Percentiles rank a stretch among this genome's conserved stretches.
phyloP scores from a whole-genome alignment of 2,113 vertebrate species.

The Sapayoa aenigma region DNA sequence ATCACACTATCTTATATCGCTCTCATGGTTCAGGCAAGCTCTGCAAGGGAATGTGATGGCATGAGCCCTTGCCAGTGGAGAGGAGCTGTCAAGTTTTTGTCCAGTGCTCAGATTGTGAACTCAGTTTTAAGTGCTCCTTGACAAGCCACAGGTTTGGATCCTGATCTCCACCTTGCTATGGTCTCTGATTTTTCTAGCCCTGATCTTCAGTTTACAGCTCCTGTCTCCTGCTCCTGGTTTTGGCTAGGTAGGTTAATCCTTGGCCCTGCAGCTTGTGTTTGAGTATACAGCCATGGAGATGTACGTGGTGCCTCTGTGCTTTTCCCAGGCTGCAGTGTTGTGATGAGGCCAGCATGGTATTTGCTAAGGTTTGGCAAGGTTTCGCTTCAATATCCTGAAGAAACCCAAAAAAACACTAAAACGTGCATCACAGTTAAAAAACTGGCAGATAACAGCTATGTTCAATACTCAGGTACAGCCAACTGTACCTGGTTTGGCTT shows the following conservation, averaged over 20 bases:
- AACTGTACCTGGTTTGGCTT: neutral
- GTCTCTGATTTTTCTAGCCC: neutral
- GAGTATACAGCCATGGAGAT: neutral
- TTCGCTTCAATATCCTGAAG: too few species aligned
- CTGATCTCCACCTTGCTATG: neutral
- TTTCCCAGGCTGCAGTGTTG: neutral
- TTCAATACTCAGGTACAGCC: too few species aligned
- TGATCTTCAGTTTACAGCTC: neutral
- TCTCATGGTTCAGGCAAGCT: rapidly evolving
- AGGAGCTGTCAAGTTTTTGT: neutral
- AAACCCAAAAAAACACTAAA: too few species aligned
- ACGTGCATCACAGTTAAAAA: too few species aligned
- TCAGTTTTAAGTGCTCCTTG: neutral
- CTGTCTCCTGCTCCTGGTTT: neutral
- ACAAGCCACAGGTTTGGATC: neutral
- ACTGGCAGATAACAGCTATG: too few species aligned
- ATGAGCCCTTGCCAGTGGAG: neutral
- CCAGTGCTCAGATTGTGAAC: neutral
- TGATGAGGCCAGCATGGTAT: neutral
- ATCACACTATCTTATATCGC: rapidly evolving
- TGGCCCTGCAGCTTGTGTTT: neutral
- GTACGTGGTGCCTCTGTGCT: neutral
- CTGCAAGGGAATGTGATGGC: neutral
- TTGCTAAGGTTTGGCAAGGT: neutral
- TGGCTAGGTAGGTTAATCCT: neutral